These are phyloP conservation scores for Orthosia gothica DNA, from an alignment of 2,888 invertebrate species.

Conservation along the genomic window DNA sequence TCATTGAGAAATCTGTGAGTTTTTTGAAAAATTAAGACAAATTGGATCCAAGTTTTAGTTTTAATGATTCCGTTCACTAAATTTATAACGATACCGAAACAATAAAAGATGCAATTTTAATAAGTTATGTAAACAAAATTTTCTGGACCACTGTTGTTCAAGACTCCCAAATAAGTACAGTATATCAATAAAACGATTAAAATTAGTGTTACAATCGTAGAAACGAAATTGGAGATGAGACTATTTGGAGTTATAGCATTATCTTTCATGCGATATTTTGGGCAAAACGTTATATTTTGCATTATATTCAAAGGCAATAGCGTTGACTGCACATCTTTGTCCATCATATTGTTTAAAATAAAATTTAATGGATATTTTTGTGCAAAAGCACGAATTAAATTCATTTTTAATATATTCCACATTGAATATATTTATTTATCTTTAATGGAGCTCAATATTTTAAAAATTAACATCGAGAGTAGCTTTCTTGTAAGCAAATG, in stretches of 20 bases:
- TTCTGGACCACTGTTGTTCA: neutral
- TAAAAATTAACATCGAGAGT: too few species aligned
- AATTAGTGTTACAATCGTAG: conserved; percentile 3
- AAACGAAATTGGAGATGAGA: conserved; percentile 2
- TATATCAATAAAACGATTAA: neutral
- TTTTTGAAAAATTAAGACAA: conserved; percentile 21
- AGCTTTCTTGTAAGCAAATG: too few species aligned
- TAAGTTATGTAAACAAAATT: too few species aligned
- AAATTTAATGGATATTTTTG: neutral
- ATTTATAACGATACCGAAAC: neutral
- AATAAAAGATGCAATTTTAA: conserved; percentile 3
- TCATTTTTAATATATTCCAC: neutral
- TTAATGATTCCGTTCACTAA: neutral
- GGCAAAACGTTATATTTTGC: conserved; percentile 23
- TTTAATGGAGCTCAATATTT: too few species aligned
- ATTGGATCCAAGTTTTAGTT: neutral
- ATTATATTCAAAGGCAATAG: conserved; percentile 42
- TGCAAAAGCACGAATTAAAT: neutral
- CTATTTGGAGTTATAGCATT: conserved; percentile 25
- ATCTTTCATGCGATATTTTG: conserved; percentile 41
- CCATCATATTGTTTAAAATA: conserved; percentile 13
- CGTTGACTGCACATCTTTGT: conserved; percentile 33
- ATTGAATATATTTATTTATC: too few species aligned
- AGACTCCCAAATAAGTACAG: rapidly evolving
- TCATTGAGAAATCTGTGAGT: conserved; percentile 31